phyloP scores from a whole-genome alignment of 2,113 vertebrate genomes.

The Anas platyrhynchos region DNA sequence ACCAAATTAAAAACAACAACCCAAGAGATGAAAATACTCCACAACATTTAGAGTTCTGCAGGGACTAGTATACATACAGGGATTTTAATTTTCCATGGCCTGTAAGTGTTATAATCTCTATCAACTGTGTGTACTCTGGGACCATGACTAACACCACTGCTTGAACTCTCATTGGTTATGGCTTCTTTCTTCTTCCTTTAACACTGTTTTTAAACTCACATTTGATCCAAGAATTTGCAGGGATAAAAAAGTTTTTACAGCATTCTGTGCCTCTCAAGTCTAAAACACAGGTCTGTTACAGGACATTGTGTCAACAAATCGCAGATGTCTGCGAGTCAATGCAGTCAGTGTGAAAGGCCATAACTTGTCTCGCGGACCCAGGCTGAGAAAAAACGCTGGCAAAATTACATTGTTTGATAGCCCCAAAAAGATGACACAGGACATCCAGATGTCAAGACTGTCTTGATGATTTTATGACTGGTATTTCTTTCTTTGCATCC shows the following conservation, averaged over 20 bases:
- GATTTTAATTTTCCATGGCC: slow-evolving; percentile 55
- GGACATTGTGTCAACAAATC: neutral
- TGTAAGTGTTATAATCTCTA: slow-evolving; percentile 41
- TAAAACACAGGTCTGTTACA: neutral
- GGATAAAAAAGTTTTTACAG: slow-evolving; percentile 10
- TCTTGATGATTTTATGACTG: neutral
- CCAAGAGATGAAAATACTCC: neutral
- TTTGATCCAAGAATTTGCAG: slow-evolving; percentile 4
- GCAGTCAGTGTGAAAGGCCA: neutral
- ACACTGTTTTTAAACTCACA: slow-evolving; percentile 3
- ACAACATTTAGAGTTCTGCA: slow-evolving; percentile 57
- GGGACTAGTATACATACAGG: slow-evolving; percentile 49
- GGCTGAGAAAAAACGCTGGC: neutral
- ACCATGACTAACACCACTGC: slow-evolving; percentile 18
- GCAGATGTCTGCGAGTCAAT: neutral
- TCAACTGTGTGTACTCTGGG: neutral
- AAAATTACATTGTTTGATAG: neutral
- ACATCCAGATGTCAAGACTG: neutral
- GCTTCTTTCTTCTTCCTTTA: slow-evolving; percentile 10
- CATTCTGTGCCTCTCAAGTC: neutral
- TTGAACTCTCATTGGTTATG: neutral
- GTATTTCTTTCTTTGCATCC: neutral
- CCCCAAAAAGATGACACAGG: neutral
- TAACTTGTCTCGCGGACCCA: neutral
- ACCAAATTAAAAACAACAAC: slow-evolving; percentile 40